Conservation (phyloP, 2,797 vertebrate genomes). For the Australoheros facetus region DNA sequence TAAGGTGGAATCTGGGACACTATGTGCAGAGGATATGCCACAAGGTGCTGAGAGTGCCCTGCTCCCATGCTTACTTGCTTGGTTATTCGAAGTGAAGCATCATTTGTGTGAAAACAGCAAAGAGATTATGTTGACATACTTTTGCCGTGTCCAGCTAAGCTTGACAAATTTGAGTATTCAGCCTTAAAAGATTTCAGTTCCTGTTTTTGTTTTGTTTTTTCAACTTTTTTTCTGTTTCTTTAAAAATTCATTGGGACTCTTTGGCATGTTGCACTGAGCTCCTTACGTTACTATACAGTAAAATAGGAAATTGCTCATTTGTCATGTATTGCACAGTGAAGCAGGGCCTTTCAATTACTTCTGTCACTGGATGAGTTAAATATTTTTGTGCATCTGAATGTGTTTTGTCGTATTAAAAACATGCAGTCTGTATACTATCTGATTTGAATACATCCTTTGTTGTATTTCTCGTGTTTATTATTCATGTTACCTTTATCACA, state of each 20-base stretch:
- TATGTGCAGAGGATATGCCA: conserved; percentile 55
- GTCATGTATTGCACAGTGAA: conserved; percentile 57
- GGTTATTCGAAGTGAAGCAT: conserved; percentile 56
- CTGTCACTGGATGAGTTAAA: conserved; percentile 17
- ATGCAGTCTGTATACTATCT: conserved; percentile 18
- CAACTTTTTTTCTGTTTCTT: too few species aligned
- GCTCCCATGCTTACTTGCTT: conserved; percentile 27
- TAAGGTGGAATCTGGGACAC: conserved; percentile 72
- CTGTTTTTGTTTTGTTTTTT: conserved; percentile 15
- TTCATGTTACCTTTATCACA: conserved; percentile 59
- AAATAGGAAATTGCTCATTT: conserved; percentile 64
- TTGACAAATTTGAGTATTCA: conserved; percentile 63
- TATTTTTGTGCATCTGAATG: conserved; percentile 27
- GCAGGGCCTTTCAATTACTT: conserved; percentile 18
- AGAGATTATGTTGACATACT: conserved; percentile 45
- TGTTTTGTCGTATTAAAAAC: conserved; percentile 46
- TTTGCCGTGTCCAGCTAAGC: conserved; percentile 47
- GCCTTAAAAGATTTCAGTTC: conserved; percentile 45
- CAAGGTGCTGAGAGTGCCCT: conserved; percentile 59
- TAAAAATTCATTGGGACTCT: conserved; percentile 51
- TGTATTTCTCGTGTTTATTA: conserved; percentile 58
- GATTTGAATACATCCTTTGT: conserved; percentile 57
- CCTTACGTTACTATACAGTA: conserved; percentile 67
- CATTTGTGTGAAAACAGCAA: conserved; percentile 48
- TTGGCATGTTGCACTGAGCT: conserved; percentile 37